These are phyloP conservation scores for Onychomys torridus DNA, from an alignment of 2,797 vertebrate species.

Conservation along the genomic window DNA sequence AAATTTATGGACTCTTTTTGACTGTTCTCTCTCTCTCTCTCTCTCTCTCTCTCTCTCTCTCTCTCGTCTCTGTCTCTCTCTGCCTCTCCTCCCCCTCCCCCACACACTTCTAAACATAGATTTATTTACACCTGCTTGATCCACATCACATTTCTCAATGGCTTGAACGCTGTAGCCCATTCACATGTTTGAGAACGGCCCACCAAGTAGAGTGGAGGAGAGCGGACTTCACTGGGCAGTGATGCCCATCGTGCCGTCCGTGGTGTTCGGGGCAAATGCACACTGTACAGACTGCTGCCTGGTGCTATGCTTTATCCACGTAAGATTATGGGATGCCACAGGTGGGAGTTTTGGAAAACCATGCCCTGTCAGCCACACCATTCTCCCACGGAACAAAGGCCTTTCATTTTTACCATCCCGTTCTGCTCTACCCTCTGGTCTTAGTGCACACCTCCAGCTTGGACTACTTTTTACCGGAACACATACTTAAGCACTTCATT, in stretches of 20 bases:
- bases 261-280: background rate
- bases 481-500: slow-evolving; percentile 54
- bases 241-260: background rate
- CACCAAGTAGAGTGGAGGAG: background rate
- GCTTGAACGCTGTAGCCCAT: background rate
- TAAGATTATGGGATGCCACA: background rate
- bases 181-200: slow-evolving; percentile 15
- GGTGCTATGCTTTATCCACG: background rate
- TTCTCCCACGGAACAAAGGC: background rate
- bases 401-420: background rate
- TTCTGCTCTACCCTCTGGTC: background rate
- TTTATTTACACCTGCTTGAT: background rate
- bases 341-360: background rate
- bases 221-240: background rate
- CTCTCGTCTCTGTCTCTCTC: background rate
- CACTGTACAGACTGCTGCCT: background rate
- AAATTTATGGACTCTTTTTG: background rate
- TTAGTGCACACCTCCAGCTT: background rate
- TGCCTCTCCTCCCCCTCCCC: background rate
- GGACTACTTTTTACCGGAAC: slow-evolving; percentile 60
- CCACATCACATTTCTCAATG: background rate
- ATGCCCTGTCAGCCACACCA: background rate
- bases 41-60: background rate
- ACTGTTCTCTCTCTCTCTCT: background rate
- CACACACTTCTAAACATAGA: background rate